Evolutionary conservation across 2,888 invertebrate species (phyloP), one percentile per base, ranked within the genome.

Genomic region (Antheraea assamensis): DNA sequence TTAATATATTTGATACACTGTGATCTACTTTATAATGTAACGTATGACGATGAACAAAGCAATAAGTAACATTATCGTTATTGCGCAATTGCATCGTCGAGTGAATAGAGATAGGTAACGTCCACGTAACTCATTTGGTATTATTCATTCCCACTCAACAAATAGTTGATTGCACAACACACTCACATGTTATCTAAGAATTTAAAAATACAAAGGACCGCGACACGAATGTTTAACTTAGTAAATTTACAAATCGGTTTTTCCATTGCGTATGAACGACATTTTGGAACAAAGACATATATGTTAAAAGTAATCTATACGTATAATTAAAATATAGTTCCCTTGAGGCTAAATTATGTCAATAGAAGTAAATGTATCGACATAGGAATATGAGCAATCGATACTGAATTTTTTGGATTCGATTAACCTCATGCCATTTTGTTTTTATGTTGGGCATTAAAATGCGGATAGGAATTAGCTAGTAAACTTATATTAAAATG

Each of bases 81-180:
- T 90, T 90, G 80, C 85, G 85, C 80, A 90, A 90, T 74, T 74
- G 74, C 73, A 72, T 73, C 75, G 79, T 77, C 77, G 78, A 80
- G 78, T 76, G 84, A 85, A 85, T 85, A 84, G 82, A 82, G 81
- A 84, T 83, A 81, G 79, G 79, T 83, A 84, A 78, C 77, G 79
- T 81, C 76, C 81, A 86, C 85, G 83, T 85, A 87, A 85, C 82
- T 81, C 81, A 86, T 88, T 86, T 85, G 82, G 86, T 85, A 82
- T 86, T 85, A 85, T 86, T 81, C 73, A 70, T 73, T 73, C 27
- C 73, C 42, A 70, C 58, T 70, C 42, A 70, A 73, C 70, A 73
- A 73, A 73, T 73, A 73, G 58, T 58, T 42, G 55, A 58, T 70
- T 70, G 15, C 30, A 52, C 52, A 58, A 73, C 49, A 73, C 52